Percentiles rank a stretch among this genome's conserved stretches.
phyloP scores from a whole-genome alignment of 2,113 vertebrate species.

The Lagopus muta region DNA sequence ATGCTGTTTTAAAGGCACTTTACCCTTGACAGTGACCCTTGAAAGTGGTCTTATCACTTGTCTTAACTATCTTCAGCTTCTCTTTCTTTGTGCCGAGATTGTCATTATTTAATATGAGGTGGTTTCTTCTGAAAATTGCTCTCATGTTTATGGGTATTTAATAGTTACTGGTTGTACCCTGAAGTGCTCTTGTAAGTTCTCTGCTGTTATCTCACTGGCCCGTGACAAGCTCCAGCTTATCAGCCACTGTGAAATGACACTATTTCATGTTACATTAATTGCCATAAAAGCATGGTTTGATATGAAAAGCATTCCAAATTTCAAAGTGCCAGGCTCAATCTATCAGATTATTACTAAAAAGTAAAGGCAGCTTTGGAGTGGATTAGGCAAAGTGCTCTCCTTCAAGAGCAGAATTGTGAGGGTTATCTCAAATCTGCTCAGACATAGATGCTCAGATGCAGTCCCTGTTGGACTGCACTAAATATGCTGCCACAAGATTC shows the following conservation, averaged over 20 bases:
- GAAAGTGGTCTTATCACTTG: not conserved
- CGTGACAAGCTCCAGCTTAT: not conserved
- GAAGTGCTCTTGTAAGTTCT: not conserved
- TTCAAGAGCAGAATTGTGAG: not conserved
- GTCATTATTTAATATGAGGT: not conserved
- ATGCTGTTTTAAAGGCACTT: not conserved
- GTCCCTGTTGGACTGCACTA: not conserved
- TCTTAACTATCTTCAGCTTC: not conserved
- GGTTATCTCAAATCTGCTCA: slow-evolving; percentile 3
- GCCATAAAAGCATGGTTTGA: not conserved
- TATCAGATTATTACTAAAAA: not conserved
- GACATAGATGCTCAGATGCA: not conserved
- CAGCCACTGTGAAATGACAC: not conserved
- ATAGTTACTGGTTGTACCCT: not conserved
- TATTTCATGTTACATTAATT: not conserved
- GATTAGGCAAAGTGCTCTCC: not conserved
- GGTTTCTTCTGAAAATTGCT: not conserved
- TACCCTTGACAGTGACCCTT: not conserved
- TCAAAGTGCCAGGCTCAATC: not conserved
- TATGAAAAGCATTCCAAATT: not conserved
- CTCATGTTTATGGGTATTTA: not conserved
- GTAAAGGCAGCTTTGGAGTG: not conserved
- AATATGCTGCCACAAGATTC: not conserved
- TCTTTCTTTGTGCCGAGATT: not conserved
- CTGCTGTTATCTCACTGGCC: not conserved